These are phyloP conservation scores for Tetropium fuscum DNA, from an alignment of 2,888 invertebrate genomes.

Conservation along the genomic window DNA sequence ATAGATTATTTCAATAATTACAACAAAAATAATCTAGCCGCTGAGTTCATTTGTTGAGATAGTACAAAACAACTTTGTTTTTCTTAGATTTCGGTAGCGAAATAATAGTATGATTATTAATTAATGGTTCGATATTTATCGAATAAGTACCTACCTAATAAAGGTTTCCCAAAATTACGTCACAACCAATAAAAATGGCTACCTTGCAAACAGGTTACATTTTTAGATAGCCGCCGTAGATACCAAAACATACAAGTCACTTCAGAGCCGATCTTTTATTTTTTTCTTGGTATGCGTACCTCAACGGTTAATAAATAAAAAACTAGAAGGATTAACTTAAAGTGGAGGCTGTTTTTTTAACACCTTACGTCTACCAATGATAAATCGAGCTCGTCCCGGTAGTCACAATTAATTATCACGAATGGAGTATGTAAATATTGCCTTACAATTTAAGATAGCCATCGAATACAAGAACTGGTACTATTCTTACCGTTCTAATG, in stretches of 20 bases:
- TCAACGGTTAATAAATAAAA: background rate
- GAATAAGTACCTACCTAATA: background rate
- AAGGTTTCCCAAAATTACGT: constrained; percentile 1
- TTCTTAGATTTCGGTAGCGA: no score
- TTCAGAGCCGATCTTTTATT: background rate
- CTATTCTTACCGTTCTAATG: constrained; percentile 13
- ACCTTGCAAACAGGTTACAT: constrained; percentile 4
- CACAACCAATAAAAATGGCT: constrained; percentile 7
- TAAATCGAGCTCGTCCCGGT: background rate
- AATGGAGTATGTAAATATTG: constrained; percentile 5
- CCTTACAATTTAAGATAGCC: background rate
- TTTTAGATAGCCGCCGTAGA: background rate
- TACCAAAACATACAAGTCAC: constrained; percentile 8
- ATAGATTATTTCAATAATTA: no score
- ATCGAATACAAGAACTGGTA: constrained; percentile 2
- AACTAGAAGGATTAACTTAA: background rate
- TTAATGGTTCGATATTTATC: background rate
- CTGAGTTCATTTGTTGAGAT: no score
- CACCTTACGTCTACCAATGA: background rate
- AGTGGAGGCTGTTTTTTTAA: background rate
- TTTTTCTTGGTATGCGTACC: background rate
- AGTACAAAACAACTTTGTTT: no score
- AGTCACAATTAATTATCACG: constrained; percentile 16
- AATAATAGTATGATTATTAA: no score
- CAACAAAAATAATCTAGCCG: no score